Evolutionary conservation across 2,113 vertebrate genomes (phyloP).

Genomic region (Bucco capensis): DNA sequence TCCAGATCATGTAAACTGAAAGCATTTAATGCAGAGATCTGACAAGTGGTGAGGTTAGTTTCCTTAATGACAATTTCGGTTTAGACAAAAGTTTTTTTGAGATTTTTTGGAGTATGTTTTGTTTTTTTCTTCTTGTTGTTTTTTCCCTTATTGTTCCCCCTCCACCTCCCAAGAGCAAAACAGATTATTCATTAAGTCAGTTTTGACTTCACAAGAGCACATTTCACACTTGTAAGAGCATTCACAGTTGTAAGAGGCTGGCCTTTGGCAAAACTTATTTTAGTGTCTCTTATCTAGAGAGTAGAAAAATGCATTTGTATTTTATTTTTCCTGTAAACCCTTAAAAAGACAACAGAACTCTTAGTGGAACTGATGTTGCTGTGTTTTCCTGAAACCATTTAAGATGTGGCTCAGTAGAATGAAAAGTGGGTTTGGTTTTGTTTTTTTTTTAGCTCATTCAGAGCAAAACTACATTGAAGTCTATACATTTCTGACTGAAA

Average conservation of each 20-base stretch:
- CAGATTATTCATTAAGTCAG: neutral
- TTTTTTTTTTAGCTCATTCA: neutral
- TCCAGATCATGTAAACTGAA: neutral
- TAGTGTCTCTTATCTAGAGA: neutral
- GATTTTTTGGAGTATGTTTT: neutral
- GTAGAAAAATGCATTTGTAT: neutral
- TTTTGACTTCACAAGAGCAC: neutral
- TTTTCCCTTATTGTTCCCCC: neutral
- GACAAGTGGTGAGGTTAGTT: neutral
- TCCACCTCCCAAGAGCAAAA: neutral
- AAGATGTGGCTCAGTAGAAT: neutral
- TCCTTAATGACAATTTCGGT: neutral
- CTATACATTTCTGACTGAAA: neutral
- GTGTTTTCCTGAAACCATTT: neutral
- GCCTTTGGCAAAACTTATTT: neutral
- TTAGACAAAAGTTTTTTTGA: accelerated
- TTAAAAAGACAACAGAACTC: neutral
- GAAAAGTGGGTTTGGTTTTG: neutral
- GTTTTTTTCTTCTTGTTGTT: accelerated
- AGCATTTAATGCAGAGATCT: neutral
- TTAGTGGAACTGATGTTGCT: neutral
- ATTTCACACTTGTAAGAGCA: neutral
- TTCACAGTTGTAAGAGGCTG: neutral
- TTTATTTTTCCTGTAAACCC: neutral
- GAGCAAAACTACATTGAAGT: neutral